Evolutionary conservation across 2,888 invertebrate species (phyloP), one percentile per base, ranked within the genome.

Genomic region (Acronicta aceris): DNA sequence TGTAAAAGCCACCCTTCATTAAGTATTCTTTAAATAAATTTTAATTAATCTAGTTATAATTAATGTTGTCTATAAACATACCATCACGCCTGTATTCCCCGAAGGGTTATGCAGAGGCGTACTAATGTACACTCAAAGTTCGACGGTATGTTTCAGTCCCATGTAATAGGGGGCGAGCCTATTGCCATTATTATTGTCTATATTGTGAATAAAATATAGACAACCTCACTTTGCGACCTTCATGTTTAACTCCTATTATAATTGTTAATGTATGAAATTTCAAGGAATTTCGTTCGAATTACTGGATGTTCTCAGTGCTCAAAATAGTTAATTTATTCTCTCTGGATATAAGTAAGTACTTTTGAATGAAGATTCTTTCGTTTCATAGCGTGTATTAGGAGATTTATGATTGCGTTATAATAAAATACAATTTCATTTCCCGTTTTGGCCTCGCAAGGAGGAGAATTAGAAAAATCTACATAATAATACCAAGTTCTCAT

Each of bases 371-470:
- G 83, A 84, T 79, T 84, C 82, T 88, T 84, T 86, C 86, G 84
- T 89, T 89, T 90, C 87, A 88, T 83, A 84, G 82, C 86, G 77
- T 75, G 78, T 81, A 81, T 82, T 76, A 74, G 74, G 81, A 90
- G 91, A 94, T 94, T 93, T 93, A 94, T 89, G 90, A 81, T 76
- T 75, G 81, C 83, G 87, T 89, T 90, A 89, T 91, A 92, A 89
- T 90, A 91, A 91, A 92, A 93, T 91, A 93, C 89, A 92, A 89
- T 93, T 91, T 91, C 89, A 88, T 88, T 83, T 84, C 75, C 69
- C 76, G 79, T 81, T 81, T 83, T 74, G 79, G 84, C 83, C 82
- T 81, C 77, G 76, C 72, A 76, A 76, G 82, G 76, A 78, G 83
- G 78, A 77, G 87, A 90, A 91, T 92, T 91, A 91, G 86, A 91